Evolutionary conservation across 2,113 vertebrate species (phyloP).

Genomic region (human): DNA sequence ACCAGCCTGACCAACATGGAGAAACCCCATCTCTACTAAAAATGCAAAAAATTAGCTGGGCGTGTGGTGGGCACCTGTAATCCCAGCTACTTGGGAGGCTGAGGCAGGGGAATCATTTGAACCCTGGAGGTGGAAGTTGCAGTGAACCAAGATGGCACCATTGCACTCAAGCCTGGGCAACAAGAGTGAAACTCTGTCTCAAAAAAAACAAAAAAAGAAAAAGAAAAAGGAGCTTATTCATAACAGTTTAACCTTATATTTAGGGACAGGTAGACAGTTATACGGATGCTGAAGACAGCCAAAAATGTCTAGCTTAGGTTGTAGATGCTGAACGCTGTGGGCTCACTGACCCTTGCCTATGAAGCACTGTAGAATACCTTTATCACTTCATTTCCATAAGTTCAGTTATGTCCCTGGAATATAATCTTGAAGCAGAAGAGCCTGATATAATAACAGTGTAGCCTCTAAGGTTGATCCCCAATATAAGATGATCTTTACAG

Average conservation of each 20-base stretch:
- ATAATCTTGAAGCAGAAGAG: neutral
- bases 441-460: neutral
- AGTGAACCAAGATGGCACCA: too few relatives aligned
- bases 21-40: too few relatives aligned
- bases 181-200: too few relatives aligned
- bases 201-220: fast-evolving
- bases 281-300: neutral
- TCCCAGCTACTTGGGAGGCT: too few relatives aligned
- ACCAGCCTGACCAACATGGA: too few relatives aligned
- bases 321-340: neutral
- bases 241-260: neutral
- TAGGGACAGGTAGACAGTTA: neutral
- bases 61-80: too few relatives aligned
- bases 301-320: neutral
- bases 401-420: neutral
- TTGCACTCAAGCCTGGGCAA: too few relatives aligned
- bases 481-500: neutral
- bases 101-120: too few relatives aligned
- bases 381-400: neutral
- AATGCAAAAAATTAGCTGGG: too few relatives aligned
- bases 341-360: neutral
- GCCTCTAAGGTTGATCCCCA: neutral
- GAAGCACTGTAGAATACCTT: neutral
- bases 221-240: neutral
- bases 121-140: too few relatives aligned